Percentiles rank a stretch among this genome's conserved stretches.
Conservation (phyloP, 2,888 invertebrate species). For the Ornithoptera alexandrae region DNA sequence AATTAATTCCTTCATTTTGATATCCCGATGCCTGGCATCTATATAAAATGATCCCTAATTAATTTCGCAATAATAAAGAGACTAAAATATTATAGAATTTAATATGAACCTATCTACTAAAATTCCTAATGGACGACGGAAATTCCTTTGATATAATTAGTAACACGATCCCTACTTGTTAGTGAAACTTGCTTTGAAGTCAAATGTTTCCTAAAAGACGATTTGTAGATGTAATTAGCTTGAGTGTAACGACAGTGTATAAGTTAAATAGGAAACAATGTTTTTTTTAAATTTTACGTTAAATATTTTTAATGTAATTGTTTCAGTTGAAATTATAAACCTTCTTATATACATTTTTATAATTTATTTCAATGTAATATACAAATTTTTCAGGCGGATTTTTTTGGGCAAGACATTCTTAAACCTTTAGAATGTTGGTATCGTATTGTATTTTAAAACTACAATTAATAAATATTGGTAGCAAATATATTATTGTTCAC, state of each 20-base stretch:
- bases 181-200: slow-evolving; percentile 23
- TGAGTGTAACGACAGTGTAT: not conserved
- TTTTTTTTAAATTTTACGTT: not conserved
- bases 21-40: not conserved
- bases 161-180: slow-evolving; percentile 21
- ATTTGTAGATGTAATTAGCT: slow-evolving; percentile 10
- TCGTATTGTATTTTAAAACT: not conserved
- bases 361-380: too few relatives aligned
- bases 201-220: slow-evolving; percentile 14
- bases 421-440: not conserved
- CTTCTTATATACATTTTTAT: too few relatives aligned
- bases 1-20: too few relatives aligned
- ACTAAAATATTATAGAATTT: slow-evolving; percentile 1
- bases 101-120: not conserved
- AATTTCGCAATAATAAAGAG: not conserved
- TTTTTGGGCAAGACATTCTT: not conserved
- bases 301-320: not conserved
- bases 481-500: not conserved
- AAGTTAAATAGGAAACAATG: not conserved
- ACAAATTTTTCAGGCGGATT: too few relatives aligned
- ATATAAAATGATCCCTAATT: not conserved
- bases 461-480: not conserved
- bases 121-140: slow-evolving; percentile 1
- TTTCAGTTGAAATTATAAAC: not conserved
- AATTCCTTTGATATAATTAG: slow-evolving; percentile 21